Conservation (phyloP, 2,888 invertebrate species). For the Eupithecia centaureata region DNA sequence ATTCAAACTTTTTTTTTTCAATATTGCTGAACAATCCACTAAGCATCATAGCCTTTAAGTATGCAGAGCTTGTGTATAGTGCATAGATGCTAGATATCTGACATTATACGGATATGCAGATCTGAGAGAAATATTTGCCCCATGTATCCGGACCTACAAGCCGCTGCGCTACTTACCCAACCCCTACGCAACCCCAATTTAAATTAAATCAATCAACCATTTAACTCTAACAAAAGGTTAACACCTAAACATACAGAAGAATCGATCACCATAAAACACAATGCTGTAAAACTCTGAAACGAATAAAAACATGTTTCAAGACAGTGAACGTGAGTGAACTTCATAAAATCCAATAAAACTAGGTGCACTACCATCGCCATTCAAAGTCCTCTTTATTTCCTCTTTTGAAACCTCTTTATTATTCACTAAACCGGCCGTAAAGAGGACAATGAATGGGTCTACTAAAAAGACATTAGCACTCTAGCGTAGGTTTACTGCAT, state of each 20-base stretch:
- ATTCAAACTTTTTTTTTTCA: too few species aligned
- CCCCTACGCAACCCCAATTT: too few species aligned
- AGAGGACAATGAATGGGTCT: slow-evolving; percentile 29
- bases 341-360: not conserved
- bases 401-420: slow-evolving; percentile 21
- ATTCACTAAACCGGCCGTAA: slow-evolving; percentile 27
- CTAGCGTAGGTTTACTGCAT: slow-evolving; percentile 49
- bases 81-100: too few species aligned
- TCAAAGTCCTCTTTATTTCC: not conserved
- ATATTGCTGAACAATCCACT: too few species aligned
- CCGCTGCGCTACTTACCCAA: not conserved
- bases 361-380: not conserved
- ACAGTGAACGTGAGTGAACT: slow-evolving; percentile 8
- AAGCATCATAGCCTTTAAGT: too few species aligned
- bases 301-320: not conserved
- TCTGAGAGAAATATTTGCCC: not conserved
- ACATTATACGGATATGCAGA: too few species aligned
- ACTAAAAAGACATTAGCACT: slow-evolving; percentile 60
- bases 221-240: not conserved
- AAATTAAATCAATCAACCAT: not conserved
- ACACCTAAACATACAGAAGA: not conserved
- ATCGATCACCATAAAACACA: slow-evolving; percentile 11
- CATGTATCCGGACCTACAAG: not conserved
- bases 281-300: slow-evolving; percentile 4
- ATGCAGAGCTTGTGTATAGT: too few species aligned